These are phyloP conservation scores for Rhinogobius similis DNA, from an alignment of 2,113 vertebrate genomes.

Conservation along the genomic window DNA sequence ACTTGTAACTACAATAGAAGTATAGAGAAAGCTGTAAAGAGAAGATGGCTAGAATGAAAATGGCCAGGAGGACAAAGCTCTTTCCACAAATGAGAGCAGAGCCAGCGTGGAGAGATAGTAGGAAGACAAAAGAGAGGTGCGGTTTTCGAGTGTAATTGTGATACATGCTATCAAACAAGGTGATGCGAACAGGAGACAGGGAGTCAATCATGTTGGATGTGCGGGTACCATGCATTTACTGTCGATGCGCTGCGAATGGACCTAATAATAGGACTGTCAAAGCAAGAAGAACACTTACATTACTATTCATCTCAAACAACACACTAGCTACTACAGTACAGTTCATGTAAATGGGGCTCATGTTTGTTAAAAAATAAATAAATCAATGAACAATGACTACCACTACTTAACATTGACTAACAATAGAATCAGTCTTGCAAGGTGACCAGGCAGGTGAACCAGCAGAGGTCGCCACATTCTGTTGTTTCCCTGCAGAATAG, in stretches of 20 bases:
- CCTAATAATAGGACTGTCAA: constrained; percentile 52
- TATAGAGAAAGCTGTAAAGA: background rate
- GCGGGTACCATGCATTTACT: constrained; percentile 34
- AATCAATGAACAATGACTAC: too few relatives aligned
- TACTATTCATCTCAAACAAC: constrained; percentile 39
- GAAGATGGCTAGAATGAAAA: constrained; percentile 11
- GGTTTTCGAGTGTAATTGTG: background rate
- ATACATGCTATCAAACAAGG: constrained; percentile 22
- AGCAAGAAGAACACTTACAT: constrained; percentile 47
- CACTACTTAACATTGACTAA: background rate
- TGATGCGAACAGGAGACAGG: constrained; percentile 36
- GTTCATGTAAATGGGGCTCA: background rate
- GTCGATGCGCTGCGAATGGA: constrained; percentile 42
- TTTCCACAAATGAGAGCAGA: background rate
- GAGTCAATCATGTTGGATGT: constrained; percentile 40
- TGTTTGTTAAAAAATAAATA: too few relatives aligned
- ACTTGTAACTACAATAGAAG: constrained; percentile 1
- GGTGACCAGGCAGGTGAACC: constrained; percentile 1
- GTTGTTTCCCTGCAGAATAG: constrained; percentile 3
- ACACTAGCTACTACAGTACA: background rate
- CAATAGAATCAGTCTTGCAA: background rate
- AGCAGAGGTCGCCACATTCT: background rate
- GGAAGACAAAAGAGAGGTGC: constrained; percentile 18
- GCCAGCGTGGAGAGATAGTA: background rate
- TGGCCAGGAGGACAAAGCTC: background rate